phyloP scores from a whole-genome alignment of 2,797 vertebrate genomes.

The Aeoliscus strigatus region DNA sequence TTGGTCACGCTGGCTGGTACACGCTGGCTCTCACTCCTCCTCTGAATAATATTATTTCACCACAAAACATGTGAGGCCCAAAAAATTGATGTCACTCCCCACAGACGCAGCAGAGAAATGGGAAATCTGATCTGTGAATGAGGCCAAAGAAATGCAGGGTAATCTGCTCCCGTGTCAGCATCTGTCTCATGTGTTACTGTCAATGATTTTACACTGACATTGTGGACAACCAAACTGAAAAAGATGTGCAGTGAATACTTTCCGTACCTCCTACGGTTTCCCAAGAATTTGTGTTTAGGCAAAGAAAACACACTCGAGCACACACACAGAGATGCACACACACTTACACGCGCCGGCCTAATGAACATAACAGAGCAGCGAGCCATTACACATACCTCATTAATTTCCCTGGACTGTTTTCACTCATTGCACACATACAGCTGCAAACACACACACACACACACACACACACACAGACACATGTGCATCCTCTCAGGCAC shows the following conservation, averaged over 20 bases:
- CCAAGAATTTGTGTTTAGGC: constrained; percentile 56
- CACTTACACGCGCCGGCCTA: constrained; percentile 19
- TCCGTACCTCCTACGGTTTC: constrained; percentile 56
- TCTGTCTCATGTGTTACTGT: constrained; percentile 43
- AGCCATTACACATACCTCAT: constrained; percentile 55
- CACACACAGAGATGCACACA: constrained; percentile 15
- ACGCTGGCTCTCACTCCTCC: constrained; percentile 5
- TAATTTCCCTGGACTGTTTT: constrained; percentile 53
- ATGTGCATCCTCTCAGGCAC: constrained; percentile 2
- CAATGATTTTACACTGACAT: constrained; percentile 39
- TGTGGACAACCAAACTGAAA: constrained; percentile 50
- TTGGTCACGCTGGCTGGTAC: too few relatives aligned
- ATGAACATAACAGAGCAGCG: constrained; percentile 56
- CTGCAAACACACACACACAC: constrained; percentile 32
- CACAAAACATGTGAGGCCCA: constrained; percentile 18
- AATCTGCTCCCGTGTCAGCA: constrained; percentile 37
- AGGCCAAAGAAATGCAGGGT: constrained; percentile 32
- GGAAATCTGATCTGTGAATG: constrained; percentile 18
- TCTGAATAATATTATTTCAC: too few relatives aligned
- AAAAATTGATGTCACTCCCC: constrained; percentile 18
- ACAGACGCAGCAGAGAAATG: constrained; percentile 18
- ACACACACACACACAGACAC: constrained; percentile 7
- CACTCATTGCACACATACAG: constrained; percentile 46
- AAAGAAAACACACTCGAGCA: constrained; percentile 41
- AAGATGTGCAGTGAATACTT: constrained; percentile 41